Evolutionary conservation across 2,888 invertebrate genomes (phyloP), one percentile per base, ranked within the genome.

Genomic region (Parelbella ahira): DNA sequence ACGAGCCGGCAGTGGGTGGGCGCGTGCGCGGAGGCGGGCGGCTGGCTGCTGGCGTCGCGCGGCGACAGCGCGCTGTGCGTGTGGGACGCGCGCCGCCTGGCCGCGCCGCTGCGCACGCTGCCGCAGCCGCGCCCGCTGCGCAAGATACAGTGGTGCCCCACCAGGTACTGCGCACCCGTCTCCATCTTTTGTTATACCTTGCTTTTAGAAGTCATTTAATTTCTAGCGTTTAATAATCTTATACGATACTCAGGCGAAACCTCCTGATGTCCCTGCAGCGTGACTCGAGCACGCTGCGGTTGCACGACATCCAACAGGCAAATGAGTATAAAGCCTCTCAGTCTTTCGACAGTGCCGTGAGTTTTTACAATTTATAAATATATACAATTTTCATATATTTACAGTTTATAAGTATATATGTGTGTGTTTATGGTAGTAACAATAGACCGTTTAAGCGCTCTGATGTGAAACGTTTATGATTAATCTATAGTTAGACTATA

Each of bases 1-100:
- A 88, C 90, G 5, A 94, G 95, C 0, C 95, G 97, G 72, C 93
- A 94, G 46, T 96, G 97, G 20, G 92, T 93, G 74, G 97, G 96
- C 29, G 89, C 95, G 7, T 90, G 92, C 45, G 91, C 95, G 1
- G 95, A 97, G 73, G 93, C 94, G 1, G 90, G 90, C 61, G 91
- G 92, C 56, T 91, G 92, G 74, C 93, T 95, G 73, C 69, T 97
- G 8, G 96, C 97, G 37, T 95, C 97, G 23, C 95, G 92, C 64
- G 89, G 92, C 27, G 97, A 97, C 63, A 93, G 91, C 63, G 92
- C 93, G 58, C 92, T 96, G 43, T 91, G 91, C 49, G 90, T 97
- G 44, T 98, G 97, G 97, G 98, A 98, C 76, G 90, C 93, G 30
- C 88, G 97, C 41, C 93, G 92, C 61, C 93, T 97, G 65, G 94